Evolutionary conservation across 1,140 invertebrate species (phyloP).

Genomic region (Dendroctonus valens): DNA sequence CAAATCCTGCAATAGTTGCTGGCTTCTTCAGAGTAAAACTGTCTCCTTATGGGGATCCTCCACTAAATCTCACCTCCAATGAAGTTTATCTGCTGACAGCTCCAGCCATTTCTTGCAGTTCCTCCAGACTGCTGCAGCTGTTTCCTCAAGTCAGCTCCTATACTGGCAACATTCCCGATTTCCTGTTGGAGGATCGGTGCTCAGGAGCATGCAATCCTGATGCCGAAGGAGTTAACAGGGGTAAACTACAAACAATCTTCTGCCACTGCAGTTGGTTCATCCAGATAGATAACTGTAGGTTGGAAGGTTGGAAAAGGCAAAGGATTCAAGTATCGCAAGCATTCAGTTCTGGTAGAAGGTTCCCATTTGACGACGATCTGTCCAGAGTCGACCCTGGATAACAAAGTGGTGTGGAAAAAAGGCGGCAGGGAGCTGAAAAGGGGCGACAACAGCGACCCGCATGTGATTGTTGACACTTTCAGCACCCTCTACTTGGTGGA

Average conservation of each 20-base stretch:
- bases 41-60: neutral
- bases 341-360: constrained; percentile 53
- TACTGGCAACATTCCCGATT: constrained; percentile 54
- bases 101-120: constrained; percentile 48
- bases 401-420: constrained; percentile 54
- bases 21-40: constrained; percentile 26
- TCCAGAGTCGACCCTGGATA: constrained; percentile 52
- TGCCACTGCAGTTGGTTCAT: neutral
- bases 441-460: constrained; percentile 50
- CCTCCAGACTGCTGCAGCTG: constrained; percentile 48
- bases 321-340: constrained; percentile 54
- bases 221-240: constrained; percentile 45
- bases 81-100: constrained; percentile 41
- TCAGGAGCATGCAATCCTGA: constrained; percentile 49
- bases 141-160: constrained; percentile 53
- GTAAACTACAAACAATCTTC: constrained; percentile 2
- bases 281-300: constrained; percentile 27
- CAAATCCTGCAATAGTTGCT: constrained; percentile 29
- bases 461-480: constrained; percentile 56
- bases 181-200: constrained; percentile 52
- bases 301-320: constrained; percentile 50
- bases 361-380: constrained; percentile 55
- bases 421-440: constrained; percentile 50
- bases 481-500: constrained; percentile 58
- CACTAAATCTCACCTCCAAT: constrained; percentile 14